A percentile compares a stretch with the other conserved stretches of the same genome.
phyloP scores from a whole-genome alignment of 2,797 vertebrate species.

The Cynopterus sphinx region DNA sequence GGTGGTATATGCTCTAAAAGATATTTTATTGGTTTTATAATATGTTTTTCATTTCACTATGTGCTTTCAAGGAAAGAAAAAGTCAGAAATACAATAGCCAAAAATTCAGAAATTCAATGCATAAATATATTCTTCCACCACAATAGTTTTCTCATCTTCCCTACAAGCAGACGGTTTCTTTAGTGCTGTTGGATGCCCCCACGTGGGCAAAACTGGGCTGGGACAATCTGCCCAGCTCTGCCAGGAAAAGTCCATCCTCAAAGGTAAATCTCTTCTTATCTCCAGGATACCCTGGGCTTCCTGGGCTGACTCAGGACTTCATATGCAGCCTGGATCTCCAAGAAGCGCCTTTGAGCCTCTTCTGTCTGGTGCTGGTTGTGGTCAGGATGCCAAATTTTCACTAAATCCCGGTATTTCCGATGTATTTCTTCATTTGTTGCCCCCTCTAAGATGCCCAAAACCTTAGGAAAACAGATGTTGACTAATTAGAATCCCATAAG shows the following conservation, averaged over 20 bases:
- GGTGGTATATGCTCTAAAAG: background rate
- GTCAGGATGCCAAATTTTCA: constrained; percentile 94
- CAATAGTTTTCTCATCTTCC: background rate
- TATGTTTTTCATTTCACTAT: background rate
- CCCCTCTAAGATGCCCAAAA: constrained; percentile 86
- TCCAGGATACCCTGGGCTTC: constrained; percentile 37
- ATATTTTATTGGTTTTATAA: constrained; percentile 46
- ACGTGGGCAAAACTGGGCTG: background rate
- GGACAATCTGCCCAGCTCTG: background rate
- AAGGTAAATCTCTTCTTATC: constrained; percentile 25
- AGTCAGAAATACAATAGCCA: constrained; percentile 25
- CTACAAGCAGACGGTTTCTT: background rate
- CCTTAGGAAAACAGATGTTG: constrained; percentile 80
- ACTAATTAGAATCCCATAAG: constrained; percentile 22
- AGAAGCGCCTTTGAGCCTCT: constrained; percentile 90
- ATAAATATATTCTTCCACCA: constrained; percentile 19
- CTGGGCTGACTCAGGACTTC: constrained; percentile 84
- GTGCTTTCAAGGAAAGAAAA: constrained; percentile 35
- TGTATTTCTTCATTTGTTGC: constrained; percentile 90
- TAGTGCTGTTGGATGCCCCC: background rate
- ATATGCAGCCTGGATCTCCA: constrained; percentile 92
- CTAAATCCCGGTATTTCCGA: constrained; percentile 89
- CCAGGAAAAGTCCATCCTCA: background rate
- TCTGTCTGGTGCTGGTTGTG: constrained; percentile 86
- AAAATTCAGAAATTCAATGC: constrained; percentile 48